Conservation (phyloP, 2,797 vertebrate species). For the Lemur catta region DNA sequence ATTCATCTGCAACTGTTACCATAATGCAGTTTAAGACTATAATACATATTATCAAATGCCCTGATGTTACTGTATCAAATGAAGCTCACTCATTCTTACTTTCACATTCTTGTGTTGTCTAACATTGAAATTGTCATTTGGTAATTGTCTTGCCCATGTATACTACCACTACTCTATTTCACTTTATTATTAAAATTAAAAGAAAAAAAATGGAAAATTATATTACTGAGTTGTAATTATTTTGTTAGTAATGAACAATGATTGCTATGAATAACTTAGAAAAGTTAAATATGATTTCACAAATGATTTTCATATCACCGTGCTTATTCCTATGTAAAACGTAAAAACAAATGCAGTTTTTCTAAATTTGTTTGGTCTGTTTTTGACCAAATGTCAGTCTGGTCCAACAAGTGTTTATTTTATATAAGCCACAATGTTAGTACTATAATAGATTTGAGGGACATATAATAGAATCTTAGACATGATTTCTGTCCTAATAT, state of each 20-base stretch:
- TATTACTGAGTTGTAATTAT: neutral
- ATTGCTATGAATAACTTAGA: neutral
- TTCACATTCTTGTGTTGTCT: neutral
- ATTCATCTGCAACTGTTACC: neutral
- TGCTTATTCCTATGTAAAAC: neutral
- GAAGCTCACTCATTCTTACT: neutral
- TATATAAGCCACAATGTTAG: neutral
- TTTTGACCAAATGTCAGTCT: neutral
- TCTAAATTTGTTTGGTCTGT: neutral
- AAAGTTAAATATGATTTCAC: neutral
- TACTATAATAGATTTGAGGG: neutral
- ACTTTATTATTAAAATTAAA: neutral
- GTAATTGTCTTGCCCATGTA: neutral
- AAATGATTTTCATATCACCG: neutral
- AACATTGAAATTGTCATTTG: neutral
- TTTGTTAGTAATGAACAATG: neutral
- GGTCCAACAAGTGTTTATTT: neutral
- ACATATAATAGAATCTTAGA: neutral
- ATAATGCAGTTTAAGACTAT: neutral
- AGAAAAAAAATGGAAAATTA: neutral
- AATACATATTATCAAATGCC: neutral
- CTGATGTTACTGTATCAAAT: neutral
- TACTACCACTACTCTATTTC: neutral
- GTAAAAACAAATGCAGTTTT: neutral
- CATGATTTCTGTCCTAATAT: neutral